These are phyloP conservation scores for Drosophila mulleri DNA, from an alignment of 2,888 invertebrate species.

Conservation along the genomic window DNA sequence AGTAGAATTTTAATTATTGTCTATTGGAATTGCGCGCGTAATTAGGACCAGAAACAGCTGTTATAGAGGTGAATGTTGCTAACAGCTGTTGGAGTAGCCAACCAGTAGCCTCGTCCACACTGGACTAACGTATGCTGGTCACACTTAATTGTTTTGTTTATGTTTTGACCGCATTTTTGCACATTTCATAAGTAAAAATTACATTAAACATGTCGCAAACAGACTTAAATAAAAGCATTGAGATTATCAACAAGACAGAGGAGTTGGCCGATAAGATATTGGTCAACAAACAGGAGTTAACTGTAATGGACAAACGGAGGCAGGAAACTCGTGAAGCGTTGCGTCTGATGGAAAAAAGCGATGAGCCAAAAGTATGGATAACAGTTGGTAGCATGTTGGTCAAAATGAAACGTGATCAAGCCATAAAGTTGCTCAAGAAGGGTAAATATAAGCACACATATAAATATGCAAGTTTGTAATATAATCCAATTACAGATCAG, in stretches of 20 bases:
- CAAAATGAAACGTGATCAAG: conserved; percentile 77
- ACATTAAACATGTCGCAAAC: conserved; percentile 48
- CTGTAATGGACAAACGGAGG: conserved; percentile 82
- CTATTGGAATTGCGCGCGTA: not conserved
- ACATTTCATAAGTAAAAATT: not conserved
- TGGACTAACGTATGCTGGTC: conserved; percentile 19
- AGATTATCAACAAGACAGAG: conserved; percentile 82
- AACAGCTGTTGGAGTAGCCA: conserved; percentile 44
- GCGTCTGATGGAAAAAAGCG: conserved; percentile 76
- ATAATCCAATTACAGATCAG: conserved; percentile 76
- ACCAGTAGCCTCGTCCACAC: not conserved
- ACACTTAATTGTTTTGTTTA: conserved; percentile 37
- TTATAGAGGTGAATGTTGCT: not conserved
- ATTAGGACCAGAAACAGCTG: not conserved
- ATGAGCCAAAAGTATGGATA: conserved; percentile 83
- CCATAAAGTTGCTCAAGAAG: conserved; percentile 81
- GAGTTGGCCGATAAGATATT: conserved; percentile 84
- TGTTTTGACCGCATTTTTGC: conserved; percentile 10
- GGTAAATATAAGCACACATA: conserved; percentile 61
- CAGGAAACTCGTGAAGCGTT: conserved; percentile 83
- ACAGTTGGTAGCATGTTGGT: conserved; percentile 84
- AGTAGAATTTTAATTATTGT: not conserved
- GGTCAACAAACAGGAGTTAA: conserved; percentile 83
- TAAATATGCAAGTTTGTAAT: not conserved
- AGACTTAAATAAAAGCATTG: conserved; percentile 72